phyloP scores from a whole-genome alignment of 2,888 invertebrate genomes.

The Cosmopolites sordidus region DNA sequence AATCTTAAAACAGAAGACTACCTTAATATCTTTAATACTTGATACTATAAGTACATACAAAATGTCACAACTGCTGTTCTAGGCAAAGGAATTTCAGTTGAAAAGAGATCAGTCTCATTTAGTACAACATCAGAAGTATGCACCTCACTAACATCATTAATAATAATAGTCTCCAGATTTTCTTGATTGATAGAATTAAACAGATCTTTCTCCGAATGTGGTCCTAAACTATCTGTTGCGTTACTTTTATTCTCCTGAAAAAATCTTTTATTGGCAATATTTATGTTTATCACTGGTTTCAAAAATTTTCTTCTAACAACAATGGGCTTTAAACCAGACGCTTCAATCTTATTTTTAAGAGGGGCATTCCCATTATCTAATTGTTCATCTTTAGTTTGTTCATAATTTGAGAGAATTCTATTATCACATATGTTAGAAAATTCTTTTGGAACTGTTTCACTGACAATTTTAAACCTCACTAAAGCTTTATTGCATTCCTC shows the following conservation, averaged over 20 bases:
- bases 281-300: conserved; percentile 33
- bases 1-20: background rate
- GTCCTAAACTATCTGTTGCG: conserved; percentile 1
- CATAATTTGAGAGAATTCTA: too few species aligned
- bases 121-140: conserved; percentile 7
- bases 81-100: background rate
- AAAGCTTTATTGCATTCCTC: background rate
- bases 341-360: too few species aligned
- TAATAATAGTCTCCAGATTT: too few species aligned
- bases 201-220: too few species aligned
- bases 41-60: conserved; percentile 3
- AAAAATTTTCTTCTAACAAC: conserved; percentile 33
- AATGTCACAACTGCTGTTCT: conserved; percentile 8
- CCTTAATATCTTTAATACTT: too few species aligned
- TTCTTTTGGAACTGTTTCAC: too few species aligned
- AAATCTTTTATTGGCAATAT: conserved; percentile 30
- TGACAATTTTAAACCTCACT: too few species aligned
- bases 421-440: too few species aligned
- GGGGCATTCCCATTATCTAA: too few species aligned
- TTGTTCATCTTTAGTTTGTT: too few species aligned
- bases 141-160: background rate
- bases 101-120: conserved; percentile 17
- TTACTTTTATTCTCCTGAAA: conserved; percentile 16
- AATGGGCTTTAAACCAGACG: background rate
- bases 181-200: too few species aligned